Evolutionary conservation across 1,140 invertebrate species (phyloP).

Genomic region (silkworm (Bombyx mori)): ASM3026992v2 NC_085128.1:8749001-8749500

Average conservation of each 20-base stretch:
- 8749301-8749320: slow-evolving; percentile 36
- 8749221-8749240: background rate
- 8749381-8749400: slow-evolving; percentile 47
- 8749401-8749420: slow-evolving; percentile 47
- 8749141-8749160: background rate
- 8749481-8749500: slow-evolving; percentile 48
- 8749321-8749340: slow-evolving; percentile 17
- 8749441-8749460: slow-evolving; percentile 58
- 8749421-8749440: slow-evolving; percentile 53
- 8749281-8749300: slow-evolving; percentile 56
- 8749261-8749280: slow-evolving; percentile 45
- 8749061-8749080: no score
- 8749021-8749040: background rate
- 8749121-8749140: background rate
- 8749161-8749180: background rate
- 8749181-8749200: background rate
- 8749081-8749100: no score
- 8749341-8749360: slow-evolving; percentile 12
- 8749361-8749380: slow-evolving; percentile 36
- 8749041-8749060: background rate
- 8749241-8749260: background rate
- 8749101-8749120: background rate
- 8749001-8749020: no score
- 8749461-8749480: slow-evolving; percentile 45
- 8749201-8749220: background rate